A percentile compares a stretch with the other conserved stretches of the same genome.
Conservation (phyloP, 2,797 vertebrate species). For the Gallirallus australis region DNA sequence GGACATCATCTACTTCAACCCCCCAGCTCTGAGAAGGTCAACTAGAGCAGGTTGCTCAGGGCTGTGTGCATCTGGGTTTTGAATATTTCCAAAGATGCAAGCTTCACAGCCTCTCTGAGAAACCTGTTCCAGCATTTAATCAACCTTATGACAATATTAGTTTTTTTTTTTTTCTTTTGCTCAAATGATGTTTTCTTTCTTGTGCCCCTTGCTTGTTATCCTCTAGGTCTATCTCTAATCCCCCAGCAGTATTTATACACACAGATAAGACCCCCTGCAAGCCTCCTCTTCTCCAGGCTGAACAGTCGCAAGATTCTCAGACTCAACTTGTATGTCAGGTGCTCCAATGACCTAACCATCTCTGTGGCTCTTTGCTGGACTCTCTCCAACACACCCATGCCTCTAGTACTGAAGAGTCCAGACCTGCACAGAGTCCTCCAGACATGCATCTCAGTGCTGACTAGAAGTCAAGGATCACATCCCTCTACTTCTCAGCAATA, state of each 20-base stretch:
- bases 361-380: neutral
- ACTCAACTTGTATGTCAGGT: neutral
- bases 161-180: neutral
- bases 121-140: neutral
- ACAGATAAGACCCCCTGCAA: neutral
- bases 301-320: neutral
- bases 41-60: neutral
- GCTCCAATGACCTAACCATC: neutral
- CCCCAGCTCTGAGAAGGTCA: neutral
- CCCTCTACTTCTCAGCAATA: neutral
- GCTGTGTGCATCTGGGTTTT: neutral
- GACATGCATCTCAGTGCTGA: fast-evolving
- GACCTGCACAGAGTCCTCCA: neutral
- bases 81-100: neutral
- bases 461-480: neutral
- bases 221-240: neutral
- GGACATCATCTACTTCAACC: neutral
- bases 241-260: fast-evolving
- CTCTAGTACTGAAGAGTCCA: neutral
- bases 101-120: neutral
- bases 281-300: neutral
- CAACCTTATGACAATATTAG: neutral
- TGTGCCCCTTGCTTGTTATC: neutral
- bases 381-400: fast-evolving
- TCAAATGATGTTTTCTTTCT: neutral